These are phyloP conservation scores for Chionodraco myersi DNA, from an alignment of 2,113 vertebrate genomes.

Conservation along the genomic window DNA sequence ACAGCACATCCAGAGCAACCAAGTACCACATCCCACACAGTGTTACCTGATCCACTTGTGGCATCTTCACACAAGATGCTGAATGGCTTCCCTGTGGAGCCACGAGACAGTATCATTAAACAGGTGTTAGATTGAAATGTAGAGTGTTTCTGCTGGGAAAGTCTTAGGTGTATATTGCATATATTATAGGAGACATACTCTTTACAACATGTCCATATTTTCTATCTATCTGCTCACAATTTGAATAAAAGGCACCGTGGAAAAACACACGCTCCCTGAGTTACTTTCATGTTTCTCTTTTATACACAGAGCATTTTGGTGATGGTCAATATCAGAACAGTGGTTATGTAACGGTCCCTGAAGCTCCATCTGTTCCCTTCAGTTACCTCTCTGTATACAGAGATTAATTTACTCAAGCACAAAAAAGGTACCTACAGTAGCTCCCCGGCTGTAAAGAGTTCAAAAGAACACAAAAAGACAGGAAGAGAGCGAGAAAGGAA, in stretches of 20 bases:
- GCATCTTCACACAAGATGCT: conserved; percentile 7
- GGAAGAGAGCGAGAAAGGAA: not conserved
- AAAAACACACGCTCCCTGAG: not conserved
- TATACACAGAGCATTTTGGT: conserved; percentile 9
- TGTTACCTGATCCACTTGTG: not conserved
- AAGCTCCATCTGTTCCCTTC: conserved; percentile 54
- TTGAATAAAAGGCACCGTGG: not conserved
- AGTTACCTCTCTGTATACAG: conserved; percentile 3
- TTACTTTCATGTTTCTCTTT: conserved; percentile 5
- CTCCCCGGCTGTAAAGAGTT: conserved; percentile 8
- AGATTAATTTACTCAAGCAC: conserved; percentile 29
- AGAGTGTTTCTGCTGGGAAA: conserved; percentile 8
- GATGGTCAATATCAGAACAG: conserved; percentile 28
- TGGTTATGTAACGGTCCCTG: conserved; percentile 41
- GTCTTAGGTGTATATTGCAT: conserved; percentile 5
- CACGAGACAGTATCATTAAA: conserved; percentile 7
- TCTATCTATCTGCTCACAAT: not conserved
- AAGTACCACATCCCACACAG: not conserved
- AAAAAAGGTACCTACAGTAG: conserved; percentile 8
- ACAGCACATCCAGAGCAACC: not conserved
- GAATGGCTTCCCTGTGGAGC: conserved; percentile 7
- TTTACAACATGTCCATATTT: not conserved
- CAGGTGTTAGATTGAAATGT: conserved; percentile 29
- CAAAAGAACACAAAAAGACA: not conserved
- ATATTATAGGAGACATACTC: not conserved